Evolutionary conservation across 92 coral and sea anemone genomes (phyloP).

Genomic region (Paramuricea clavata): DNA sequence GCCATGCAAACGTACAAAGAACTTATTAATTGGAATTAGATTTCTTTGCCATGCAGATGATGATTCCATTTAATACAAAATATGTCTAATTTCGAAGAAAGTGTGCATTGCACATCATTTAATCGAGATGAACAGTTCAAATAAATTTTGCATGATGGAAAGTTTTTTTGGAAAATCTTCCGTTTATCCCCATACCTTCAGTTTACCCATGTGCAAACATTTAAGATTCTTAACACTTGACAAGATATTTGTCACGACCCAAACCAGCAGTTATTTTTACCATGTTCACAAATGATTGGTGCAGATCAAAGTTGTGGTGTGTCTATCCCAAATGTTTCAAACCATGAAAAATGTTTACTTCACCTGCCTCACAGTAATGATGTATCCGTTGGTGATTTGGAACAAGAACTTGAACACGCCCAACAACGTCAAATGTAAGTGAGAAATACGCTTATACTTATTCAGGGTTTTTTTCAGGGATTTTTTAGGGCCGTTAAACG

Average conservation of each 20-base stretch:
- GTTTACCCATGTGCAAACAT: background rate
- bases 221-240: conserved; percentile 24
- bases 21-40: too few relatives aligned
- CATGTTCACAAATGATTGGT: conserved; percentile 79
- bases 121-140: too few relatives aligned
- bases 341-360: conserved; percentile 76
- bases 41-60: too few relatives aligned
- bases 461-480: too few relatives aligned
- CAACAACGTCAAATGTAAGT: conserved; percentile 82
- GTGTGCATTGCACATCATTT: background rate
- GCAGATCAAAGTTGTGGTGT: conserved; percentile 70
- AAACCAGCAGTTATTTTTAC: conserved; percentile 84
- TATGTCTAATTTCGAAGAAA: too few relatives aligned
- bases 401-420: conserved; percentile 81
- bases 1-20: too few relatives aligned
- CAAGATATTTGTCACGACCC: conserved; percentile 93
- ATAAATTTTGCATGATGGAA: too few relatives aligned
- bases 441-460: background rate
- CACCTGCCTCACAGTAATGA: conserved; percentile 76
- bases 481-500: too few relatives aligned
- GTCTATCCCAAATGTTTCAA: conserved; percentile 73
- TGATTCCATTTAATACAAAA: too few relatives aligned
- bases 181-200: too few relatives aligned
- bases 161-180: too few relatives aligned
- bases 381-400: conserved; percentile 72